Conservation (phyloP, 1,140 invertebrate species). For the Drosophila leontia region DNA sequence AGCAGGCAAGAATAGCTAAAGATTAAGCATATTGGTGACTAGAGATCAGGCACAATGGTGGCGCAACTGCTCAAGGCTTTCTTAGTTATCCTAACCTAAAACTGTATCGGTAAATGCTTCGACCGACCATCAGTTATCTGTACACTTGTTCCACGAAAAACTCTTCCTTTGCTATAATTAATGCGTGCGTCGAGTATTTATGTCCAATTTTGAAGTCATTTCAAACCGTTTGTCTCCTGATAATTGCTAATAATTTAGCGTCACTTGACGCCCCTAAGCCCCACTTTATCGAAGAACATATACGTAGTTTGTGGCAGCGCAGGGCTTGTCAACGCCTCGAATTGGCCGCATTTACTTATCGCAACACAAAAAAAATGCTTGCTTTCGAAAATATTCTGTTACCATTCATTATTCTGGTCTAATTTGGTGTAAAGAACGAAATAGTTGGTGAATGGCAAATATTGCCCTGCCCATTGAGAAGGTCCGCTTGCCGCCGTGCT, state of each 20-base stretch:
- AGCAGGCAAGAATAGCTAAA: not conserved
- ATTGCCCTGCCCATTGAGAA: conserved; percentile 40
- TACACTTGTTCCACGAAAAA: conserved; percentile 38
- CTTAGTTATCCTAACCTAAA: not conserved
- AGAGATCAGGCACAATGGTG: not conserved
- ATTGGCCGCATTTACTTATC: conserved; percentile 62
- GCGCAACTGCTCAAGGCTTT: not conserved
- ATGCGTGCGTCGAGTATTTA: conserved; percentile 58
- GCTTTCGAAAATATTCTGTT: conserved; percentile 40
- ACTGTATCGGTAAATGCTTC: conserved; percentile 5
- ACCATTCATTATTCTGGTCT: conserved; percentile 55
- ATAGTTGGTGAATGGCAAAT: conserved; percentile 47
- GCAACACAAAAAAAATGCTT: conserved; percentile 21
- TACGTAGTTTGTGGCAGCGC: conserved; percentile 32
- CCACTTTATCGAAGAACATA: conserved; percentile 51
- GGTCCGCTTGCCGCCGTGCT: not conserved
- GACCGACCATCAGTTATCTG: conserved; percentile 11
- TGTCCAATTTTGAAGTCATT: conserved; percentile 75
- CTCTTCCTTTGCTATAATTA: conserved; percentile 41
- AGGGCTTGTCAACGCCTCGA: conserved; percentile 59
- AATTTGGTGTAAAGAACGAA: conserved; percentile 38
- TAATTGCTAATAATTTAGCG: conserved; percentile 81
- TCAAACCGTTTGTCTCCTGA: conserved; percentile 72
- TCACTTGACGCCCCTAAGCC: conserved; percentile 75
- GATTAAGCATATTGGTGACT: not conserved